Percentiles rank a stretch among this genome's conserved stretches.
phyloP scores from a whole-genome alignment of 2,888 invertebrate genomes.

The Leuctra nigra region DNA sequence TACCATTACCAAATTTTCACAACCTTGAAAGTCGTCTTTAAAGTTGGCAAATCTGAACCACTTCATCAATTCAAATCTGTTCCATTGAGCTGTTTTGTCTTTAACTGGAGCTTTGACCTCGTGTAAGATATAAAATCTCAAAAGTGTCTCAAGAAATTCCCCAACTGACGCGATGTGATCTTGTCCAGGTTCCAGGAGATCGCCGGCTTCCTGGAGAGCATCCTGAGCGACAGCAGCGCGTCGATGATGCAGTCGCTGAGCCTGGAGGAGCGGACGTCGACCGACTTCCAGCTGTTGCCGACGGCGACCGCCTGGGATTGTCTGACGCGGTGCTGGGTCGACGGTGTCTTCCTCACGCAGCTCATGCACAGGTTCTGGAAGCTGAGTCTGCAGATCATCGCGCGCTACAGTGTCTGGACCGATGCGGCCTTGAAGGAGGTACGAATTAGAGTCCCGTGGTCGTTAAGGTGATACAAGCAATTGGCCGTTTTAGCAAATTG shows the following conservation, averaged over 20 bases:
- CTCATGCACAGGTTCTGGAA: constrained; percentile 81
- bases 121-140: too few relatives aligned
- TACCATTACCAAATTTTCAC: too few relatives aligned
- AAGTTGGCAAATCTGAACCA: too few relatives aligned
- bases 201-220: constrained; percentile 51
- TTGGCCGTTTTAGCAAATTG: too few relatives aligned
- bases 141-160: too few relatives aligned
- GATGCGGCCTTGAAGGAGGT: constrained; percentile 44
- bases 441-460: neutral
- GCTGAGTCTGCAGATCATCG: constrained; percentile 73
- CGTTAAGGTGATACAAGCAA: constrained; percentile 22
- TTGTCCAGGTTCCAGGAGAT: constrained; percentile 91
- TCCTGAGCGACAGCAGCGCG: constrained; percentile 28
- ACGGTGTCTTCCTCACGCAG: constrained; percentile 71
- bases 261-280: neutral
- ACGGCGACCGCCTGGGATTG: constrained; percentile 48
- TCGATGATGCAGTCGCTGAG: constrained; percentile 12
- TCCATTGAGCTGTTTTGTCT: too few relatives aligned
- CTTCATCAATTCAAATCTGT: too few relatives aligned
- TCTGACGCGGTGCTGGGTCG: constrained; percentile 62
- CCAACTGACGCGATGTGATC: too few relatives aligned
- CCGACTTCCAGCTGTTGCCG: constrained; percentile 34
- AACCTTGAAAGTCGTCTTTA: too few relatives aligned
- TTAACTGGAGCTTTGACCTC: too few relatives aligned
- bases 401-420: constrained; percentile 73